Conservation (phyloP, 2,888 invertebrate species). For the Epinotia brunnichana region DNA sequence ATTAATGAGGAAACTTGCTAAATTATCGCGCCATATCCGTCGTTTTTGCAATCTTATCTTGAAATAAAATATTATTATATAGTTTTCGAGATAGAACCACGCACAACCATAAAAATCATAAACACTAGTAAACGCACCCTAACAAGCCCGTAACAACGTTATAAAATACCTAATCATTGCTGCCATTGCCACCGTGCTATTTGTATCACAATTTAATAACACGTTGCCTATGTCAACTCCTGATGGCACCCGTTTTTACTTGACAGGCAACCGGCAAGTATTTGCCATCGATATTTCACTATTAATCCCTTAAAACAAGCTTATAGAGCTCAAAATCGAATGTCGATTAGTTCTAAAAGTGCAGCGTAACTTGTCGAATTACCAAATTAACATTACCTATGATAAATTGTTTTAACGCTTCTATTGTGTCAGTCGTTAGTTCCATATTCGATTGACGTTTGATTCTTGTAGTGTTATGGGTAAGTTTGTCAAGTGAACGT, state of each 20-base stretch:
- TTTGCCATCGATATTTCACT: conserved; percentile 1
- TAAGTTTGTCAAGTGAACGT: conserved; percentile 51
- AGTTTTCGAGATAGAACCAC: too few relatives aligned
- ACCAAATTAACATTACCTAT: conserved; percentile 40
- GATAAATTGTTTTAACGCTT: conserved; percentile 7
- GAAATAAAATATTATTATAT: too few relatives aligned
- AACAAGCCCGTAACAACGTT: conserved; percentile 51
- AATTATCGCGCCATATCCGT: too few relatives aligned
- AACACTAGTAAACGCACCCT: conserved; percentile 22
- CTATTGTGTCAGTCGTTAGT: conserved; percentile 37
- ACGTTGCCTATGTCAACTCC: conserved; percentile 69
- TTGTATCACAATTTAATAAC: conserved; percentile 79
- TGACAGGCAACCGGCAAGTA: conserved; percentile 50
- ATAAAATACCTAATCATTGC: conserved; percentile 73
- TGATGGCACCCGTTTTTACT: conserved; percentile 53
- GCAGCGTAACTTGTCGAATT: not conserved
- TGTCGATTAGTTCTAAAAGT: not conserved
- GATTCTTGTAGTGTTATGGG: conserved; percentile 4
- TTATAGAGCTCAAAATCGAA: conserved; percentile 5
- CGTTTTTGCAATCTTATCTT: too few relatives aligned
- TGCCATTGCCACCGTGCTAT: conserved; percentile 66
- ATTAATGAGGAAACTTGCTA: too few relatives aligned
- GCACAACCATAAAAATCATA: conserved; percentile 28
- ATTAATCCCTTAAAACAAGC: not conserved
- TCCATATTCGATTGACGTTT: conserved; percentile 44